Conservation (phyloP, 2,113 vertebrate genomes). For the Paratilapia polleni region DNA sequence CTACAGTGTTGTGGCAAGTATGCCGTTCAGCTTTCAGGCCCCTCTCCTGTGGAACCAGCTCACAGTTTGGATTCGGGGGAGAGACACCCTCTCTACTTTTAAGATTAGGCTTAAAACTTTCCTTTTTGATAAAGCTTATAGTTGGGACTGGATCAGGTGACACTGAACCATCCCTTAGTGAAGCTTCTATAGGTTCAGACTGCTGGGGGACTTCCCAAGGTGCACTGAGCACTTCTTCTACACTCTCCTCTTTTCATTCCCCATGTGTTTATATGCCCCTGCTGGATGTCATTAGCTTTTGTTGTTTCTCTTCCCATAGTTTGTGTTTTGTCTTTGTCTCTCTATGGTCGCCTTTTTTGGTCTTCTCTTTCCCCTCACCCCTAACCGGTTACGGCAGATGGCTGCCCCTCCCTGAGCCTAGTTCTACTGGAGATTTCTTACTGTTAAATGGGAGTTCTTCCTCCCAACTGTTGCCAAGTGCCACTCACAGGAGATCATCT, state of each 20-base stretch:
- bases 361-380: neutral
- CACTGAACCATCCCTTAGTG: neutral
- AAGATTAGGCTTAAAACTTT: neutral
- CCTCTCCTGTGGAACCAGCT: neutral
- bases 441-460: neutral
- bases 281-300: neutral
- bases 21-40: neutral
- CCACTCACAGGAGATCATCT: neutral
- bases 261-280: neutral
- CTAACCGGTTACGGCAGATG: neutral
- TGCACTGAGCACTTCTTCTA: neutral
- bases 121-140: neutral
- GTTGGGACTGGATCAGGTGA: neutral
- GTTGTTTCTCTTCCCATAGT: neutral
- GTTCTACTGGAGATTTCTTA: neutral
- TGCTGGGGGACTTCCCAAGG: neutral
- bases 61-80: neutral
- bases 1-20: fast-evolving
- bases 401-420: no score
- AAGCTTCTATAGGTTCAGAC: neutral
- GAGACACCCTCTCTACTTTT: no score
- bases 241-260: neutral
- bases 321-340: neutral
- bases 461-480: neutral
- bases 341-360: neutral